Evolutionary conservation across 2,888 invertebrate genomes (phyloP).

Genomic region (Ectropis crepuscularia): DNA sequence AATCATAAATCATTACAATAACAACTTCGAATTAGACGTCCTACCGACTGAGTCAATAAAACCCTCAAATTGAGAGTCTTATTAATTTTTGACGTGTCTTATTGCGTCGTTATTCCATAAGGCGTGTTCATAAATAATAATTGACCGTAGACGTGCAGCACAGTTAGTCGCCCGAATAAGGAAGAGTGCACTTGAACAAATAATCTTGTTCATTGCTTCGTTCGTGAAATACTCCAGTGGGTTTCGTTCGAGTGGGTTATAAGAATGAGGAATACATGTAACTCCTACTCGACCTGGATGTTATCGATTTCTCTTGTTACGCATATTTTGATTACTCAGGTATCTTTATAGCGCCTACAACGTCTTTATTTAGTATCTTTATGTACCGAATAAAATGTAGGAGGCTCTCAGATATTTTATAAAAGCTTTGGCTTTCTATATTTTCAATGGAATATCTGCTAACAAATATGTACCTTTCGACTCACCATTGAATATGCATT

Average conservation of each 20-base stretch:
- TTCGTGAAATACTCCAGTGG: conserved; percentile 58
- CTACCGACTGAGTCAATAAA: conserved; percentile 44
- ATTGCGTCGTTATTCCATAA: conserved; percentile 40
- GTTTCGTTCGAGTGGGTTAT: conserved; percentile 55
- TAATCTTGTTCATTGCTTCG: conserved; percentile 60
- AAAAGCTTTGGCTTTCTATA: conserved; percentile 25
- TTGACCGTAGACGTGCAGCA: conserved; percentile 48
- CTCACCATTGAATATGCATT: conserved; percentile 20
- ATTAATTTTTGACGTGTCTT: conserved; percentile 47
- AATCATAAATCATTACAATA: conserved; percentile 24
- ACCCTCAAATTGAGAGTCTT: conserved; percentile 35
- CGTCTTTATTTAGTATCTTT: conserved; percentile 5
- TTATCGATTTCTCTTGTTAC: conserved; percentile 45
- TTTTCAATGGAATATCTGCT: conserved; percentile 5
- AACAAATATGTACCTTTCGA: not conserved
- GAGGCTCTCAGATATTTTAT: conserved; percentile 8
- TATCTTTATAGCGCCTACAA: conserved; percentile 25
- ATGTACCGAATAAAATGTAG: conserved; percentile 10
- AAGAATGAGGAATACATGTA: conserved; percentile 51
- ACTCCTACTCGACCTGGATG: conserved; percentile 57
- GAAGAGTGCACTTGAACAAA: conserved; percentile 76
- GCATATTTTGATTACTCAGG: conserved; percentile 26
- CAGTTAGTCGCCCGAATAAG: conserved; percentile 58
- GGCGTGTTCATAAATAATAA: conserved; percentile 42
- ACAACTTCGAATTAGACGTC: conserved; percentile 23